A percentile compares a stretch with the other conserved stretches of the same genome.
These are phyloP conservation scores for Botia kubotai DNA, from an alignment of 2,797 vertebrate genomes.

Conservation along the genomic window DNA sequence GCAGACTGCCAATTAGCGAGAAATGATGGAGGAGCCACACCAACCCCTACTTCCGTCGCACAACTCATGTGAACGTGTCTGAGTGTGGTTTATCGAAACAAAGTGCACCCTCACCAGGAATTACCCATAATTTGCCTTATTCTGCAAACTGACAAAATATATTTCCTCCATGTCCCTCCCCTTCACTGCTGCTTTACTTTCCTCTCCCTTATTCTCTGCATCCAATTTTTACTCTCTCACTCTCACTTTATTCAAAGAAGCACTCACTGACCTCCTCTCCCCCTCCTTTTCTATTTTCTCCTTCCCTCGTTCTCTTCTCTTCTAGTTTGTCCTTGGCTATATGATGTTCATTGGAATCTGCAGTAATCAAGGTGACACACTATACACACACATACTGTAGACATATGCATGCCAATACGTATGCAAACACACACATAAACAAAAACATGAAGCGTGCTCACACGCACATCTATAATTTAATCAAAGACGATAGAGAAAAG, in stretches of 20 bases:
- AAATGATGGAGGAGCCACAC: slow-evolving; percentile 28
- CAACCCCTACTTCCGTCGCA: slow-evolving; percentile 26
- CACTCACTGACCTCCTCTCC: slow-evolving; percentile 29
- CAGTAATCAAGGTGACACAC: slow-evolving; percentile 78
- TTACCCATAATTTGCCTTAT: slow-evolving; percentile 44
- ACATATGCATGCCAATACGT: slow-evolving; percentile 32
- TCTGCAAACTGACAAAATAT: slow-evolving; percentile 52
- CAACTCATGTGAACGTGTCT: slow-evolving; percentile 35
- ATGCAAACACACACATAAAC: slow-evolving; percentile 9
- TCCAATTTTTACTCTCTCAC: slow-evolving; percentile 25
- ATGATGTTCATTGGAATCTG: slow-evolving; percentile 73
- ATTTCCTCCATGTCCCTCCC: not conserved
- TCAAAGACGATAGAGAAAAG: not conserved
- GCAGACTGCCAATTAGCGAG: slow-evolving; percentile 51
- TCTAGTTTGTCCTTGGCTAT: slow-evolving; percentile 68
- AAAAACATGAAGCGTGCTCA: not conserved
- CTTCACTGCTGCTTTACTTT: slow-evolving; percentile 20
- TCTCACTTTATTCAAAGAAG: slow-evolving; percentile 15
- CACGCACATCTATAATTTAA: too few species aligned
- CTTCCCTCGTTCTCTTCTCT: slow-evolving; percentile 20
- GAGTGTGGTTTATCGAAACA: slow-evolving; percentile 43
- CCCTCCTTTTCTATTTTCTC: slow-evolving; percentile 9
- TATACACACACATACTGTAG: slow-evolving; percentile 66
- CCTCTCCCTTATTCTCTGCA: not conserved
- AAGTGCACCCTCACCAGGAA: slow-evolving; percentile 45